A percentile compares a stretch with the other conserved stretches of the same genome.
These are phyloP conservation scores for Sandelia bainsii DNA, from an alignment of 2,797 vertebrate species.

Conservation along the genomic window DNA sequence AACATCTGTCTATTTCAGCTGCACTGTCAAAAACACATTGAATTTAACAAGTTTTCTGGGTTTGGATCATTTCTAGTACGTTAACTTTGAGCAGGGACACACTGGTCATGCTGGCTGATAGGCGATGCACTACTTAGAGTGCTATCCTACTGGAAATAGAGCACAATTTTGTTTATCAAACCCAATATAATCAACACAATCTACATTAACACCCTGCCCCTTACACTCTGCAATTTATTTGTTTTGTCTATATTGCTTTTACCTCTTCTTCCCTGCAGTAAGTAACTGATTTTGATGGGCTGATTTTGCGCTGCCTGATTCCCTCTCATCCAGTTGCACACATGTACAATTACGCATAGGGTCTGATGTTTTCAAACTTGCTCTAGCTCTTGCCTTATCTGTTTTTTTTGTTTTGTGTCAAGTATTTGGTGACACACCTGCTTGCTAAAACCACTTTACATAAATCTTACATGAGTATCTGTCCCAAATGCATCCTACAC, in stretches of 20 bases:
- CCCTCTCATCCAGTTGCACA: slow-evolving; percentile 7
- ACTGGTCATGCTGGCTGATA: slow-evolving; percentile 29
- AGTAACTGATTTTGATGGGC: slow-evolving; percentile 49
- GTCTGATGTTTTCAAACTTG: slow-evolving; percentile 16
- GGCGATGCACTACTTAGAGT: slow-evolving; percentile 19
- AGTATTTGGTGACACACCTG: slow-evolving; percentile 55
- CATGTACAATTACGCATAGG: neutral
- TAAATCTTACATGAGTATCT: slow-evolving; percentile 67
- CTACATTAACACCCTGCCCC: slow-evolving; percentile 24
- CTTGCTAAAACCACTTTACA: slow-evolving; percentile 44
- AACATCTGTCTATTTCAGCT: slow-evolving; percentile 12
- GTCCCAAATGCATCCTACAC: slow-evolving; percentile 61
- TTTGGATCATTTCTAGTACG: slow-evolving; percentile 47
- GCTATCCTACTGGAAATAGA: slow-evolving; percentile 33
- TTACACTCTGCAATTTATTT: slow-evolving; percentile 36
- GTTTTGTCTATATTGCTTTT: slow-evolving; percentile 35
- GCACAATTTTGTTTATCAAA: slow-evolving; percentile 50
- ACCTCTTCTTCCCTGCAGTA: slow-evolving; percentile 2
- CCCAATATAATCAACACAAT: slow-evolving; percentile 50
- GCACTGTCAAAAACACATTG: slow-evolving; percentile 26
- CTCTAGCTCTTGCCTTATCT: slow-evolving; percentile 9
- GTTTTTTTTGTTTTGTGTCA: slow-evolving; percentile 26
- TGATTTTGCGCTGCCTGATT: slow-evolving; percentile 14
- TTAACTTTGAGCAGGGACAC: slow-evolving; percentile 33
- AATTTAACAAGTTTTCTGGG: slow-evolving; percentile 34